Conservation (phyloP, 30 jellyfish, hydroid and myxozoan genomes). For the Phacellophora camtschatica region DNA sequence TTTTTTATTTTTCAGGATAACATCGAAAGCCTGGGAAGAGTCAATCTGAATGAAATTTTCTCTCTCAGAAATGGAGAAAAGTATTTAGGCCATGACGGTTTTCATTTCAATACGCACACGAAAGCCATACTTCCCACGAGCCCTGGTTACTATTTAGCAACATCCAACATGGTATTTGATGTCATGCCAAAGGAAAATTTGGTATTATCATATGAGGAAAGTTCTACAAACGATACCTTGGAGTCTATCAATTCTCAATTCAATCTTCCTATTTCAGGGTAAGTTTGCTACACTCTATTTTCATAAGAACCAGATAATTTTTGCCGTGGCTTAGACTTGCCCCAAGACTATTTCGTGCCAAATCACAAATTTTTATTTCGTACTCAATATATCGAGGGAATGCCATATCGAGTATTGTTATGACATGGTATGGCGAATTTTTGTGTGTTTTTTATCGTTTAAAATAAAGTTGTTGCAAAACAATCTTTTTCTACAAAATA, state of each 20-base stretch:
- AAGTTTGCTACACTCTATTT: too few relatives aligned
- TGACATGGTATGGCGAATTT: too few relatives aligned
- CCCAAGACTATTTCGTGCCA: too few relatives aligned
- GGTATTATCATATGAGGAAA: background rate
- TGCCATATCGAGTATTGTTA: too few relatives aligned
- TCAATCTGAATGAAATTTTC: background rate
- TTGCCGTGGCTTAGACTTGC: too few relatives aligned
- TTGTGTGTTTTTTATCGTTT: too few relatives aligned
- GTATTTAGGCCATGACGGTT: background rate
- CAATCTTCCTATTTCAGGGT: too few relatives aligned
- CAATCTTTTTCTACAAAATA: too few relatives aligned
- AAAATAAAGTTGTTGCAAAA: too few relatives aligned
- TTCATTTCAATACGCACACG: background rate
- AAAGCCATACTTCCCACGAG: background rate
- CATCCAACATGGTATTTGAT: constrained; percentile 10
- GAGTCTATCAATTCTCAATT: background rate
- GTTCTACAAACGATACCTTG: background rate
- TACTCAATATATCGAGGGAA: too few relatives aligned
- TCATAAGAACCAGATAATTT: too few relatives aligned
- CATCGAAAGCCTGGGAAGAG: background rate
- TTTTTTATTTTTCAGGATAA: background rate
- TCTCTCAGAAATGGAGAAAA: background rate
- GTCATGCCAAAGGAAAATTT: background rate
- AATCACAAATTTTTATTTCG: too few relatives aligned
- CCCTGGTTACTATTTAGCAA: background rate